Percentiles rank a stretch among this genome's conserved stretches.
Evolutionary conservation across 2,797 vertebrate species (phyloP).

Genomic region (Knipowitschia caucasica): DNA sequence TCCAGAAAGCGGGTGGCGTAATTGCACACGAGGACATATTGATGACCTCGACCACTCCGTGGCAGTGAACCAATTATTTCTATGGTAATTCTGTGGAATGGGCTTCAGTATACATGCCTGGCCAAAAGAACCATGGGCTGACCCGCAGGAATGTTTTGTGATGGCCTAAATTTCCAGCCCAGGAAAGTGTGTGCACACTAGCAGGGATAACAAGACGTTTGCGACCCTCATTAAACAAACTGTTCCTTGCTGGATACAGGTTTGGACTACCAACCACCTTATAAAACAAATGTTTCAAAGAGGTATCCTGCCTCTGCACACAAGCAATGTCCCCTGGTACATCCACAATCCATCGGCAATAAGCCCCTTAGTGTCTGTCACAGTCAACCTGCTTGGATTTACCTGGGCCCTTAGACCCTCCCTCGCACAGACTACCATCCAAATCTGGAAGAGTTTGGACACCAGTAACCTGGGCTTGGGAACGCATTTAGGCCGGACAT

Average conservation of each 20-base stretch:
- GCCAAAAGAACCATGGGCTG: background rate
- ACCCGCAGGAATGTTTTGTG: background rate
- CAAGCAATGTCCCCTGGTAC: background rate
- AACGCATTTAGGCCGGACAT: background rate
- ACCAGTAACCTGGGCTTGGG: background rate
- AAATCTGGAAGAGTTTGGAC: constrained; percentile 1
- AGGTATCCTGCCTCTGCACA: background rate
- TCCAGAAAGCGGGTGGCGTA: background rate
- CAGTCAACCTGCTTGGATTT: background rate
- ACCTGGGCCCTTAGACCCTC: background rate
- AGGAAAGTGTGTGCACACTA: background rate
- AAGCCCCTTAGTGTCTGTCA: background rate
- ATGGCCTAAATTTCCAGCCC: background rate
- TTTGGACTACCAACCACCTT: background rate
- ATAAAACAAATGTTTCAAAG: background rate
- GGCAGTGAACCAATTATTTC: background rate
- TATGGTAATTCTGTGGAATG: background rate
- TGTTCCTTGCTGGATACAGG: background rate
- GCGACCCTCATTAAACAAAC: background rate
- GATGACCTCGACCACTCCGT: background rate
- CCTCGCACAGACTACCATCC: constrained; percentile 1
- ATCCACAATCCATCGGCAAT: background rate
- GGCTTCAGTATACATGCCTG: background rate
- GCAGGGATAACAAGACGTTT: background rate
- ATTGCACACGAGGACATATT: background rate